Evolutionary conservation across 2,797 vertebrate genomes (phyloP), one percentile per base, ranked within the genome.

Genomic region (Gouania willdenowi): DNA sequence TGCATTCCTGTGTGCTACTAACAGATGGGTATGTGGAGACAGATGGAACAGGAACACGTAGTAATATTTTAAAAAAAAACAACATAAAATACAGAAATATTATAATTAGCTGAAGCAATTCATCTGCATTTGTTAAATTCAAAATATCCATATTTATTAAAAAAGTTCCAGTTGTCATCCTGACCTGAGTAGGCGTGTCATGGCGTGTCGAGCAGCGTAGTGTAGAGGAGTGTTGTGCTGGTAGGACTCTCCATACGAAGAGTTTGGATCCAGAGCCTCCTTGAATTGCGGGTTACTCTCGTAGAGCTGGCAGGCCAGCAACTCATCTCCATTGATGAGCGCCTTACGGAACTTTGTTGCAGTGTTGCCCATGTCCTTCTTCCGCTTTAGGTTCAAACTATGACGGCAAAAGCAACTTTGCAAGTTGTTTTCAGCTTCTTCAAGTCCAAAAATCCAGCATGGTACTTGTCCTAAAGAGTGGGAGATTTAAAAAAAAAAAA

Each of bases 321-420:
- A 71, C 87, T 99, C 96, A 54, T 98, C 96, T 66, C 96, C 96
- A 23, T 90, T 97, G 81, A 97, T 93, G 67, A 99, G 90, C 49
- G 97, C 93, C 87, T 98, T 98, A 32, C 97, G 94, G 79, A 99
- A 98, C 79, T 99, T 99, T 63, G 97, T 98, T 6, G 94, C 94
- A 33, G 94, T 93, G 86, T 98, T 99, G 78, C 97, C 97, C 97
- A 99, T 99, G 73, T 83, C 90, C 54, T 77, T 39, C 39, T 28
- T 42, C 41, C 59, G 22, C 55, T 3, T 52, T 26, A 15, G 42
- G 40, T 44, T 45, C 46, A 44, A 61, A 66, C 43, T 51, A 57
- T 29, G 60, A 64, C 51, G 31, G 78, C 70, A 29, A 66, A 62
- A 31, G 60, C 64, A 68, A 75, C 66, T 75, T 68, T 56, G 51